phyloP scores from a whole-genome alignment of 2,888 invertebrate species.

The Branchipolynoe longqiensis region DNA sequence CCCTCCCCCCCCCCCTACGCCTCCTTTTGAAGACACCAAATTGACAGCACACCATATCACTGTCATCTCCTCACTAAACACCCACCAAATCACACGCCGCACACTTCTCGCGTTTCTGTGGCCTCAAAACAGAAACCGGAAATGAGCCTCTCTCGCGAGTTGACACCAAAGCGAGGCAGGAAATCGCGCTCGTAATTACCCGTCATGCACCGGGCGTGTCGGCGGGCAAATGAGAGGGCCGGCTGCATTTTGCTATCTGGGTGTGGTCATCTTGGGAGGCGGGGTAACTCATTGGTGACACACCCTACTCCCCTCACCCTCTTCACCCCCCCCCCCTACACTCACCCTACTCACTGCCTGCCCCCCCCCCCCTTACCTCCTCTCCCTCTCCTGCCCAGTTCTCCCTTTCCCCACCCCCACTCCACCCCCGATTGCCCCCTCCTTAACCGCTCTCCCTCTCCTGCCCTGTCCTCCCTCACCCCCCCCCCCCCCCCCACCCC shows the following conservation, averaged over 20 bases:
- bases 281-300: conserved; percentile 21
- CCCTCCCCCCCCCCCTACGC: not conserved
- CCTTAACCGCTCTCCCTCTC: not conserved
- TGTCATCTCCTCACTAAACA: not conserved
- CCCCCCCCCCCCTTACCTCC: too few species aligned
- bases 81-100: not conserved
- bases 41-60: not conserved
- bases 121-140: conserved; percentile 9
- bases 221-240: not conserved
- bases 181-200: not conserved
- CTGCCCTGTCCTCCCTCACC: not conserved
- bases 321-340: not conserved
- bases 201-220: not conserved
- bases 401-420: too few species aligned
- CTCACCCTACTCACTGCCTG: too few species aligned
- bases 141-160: conserved; percentile 31
- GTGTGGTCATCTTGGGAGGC: conserved; percentile 32
- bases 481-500: not conserved
- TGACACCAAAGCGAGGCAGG: conserved; percentile 32
- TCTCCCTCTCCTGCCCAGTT: too few species aligned
- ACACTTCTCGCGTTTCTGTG: not conserved
- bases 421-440: too few species aligned
- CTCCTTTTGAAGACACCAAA: not conserved
- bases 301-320: not conserved
- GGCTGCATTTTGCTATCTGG: not conserved